These are phyloP conservation scores for Knipowitschia caucasica DNA, from an alignment of 2,797 vertebrate species.

Conservation along the genomic window DNA sequence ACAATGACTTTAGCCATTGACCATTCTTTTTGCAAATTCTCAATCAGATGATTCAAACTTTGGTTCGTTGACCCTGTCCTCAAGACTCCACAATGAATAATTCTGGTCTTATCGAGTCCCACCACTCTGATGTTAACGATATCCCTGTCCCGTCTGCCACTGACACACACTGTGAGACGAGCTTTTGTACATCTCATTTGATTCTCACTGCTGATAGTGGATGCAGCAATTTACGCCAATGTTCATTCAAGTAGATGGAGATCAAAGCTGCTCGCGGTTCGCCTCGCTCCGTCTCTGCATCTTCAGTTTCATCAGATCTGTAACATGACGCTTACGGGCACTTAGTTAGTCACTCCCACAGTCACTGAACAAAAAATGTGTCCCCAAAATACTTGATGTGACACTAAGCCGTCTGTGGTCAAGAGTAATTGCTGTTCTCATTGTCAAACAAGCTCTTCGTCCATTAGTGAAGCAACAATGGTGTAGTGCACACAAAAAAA, in stretches of 20 bases:
- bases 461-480: not conserved
- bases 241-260: conserved; percentile 64
- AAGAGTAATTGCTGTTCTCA: not conserved
- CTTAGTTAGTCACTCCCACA: conserved; percentile 32
- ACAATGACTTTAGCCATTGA: not conserved
- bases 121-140: conserved; percentile 53
- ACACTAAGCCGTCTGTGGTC: conserved; percentile 36
- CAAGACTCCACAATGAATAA: not conserved
- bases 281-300: conserved; percentile 34
- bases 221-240: conserved; percentile 62
- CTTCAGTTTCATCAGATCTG: conserved; percentile 65
- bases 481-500: not conserved
- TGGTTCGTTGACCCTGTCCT: not conserved
- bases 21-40: not conserved
- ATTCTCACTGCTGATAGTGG: conserved; percentile 67
- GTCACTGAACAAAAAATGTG: conserved; percentile 33
- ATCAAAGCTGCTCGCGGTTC: conserved; percentile 55
- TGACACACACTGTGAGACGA: conserved; percentile 39
- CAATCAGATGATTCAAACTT: not conserved
- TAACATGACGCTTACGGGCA: conserved; percentile 40
- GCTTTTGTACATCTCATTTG: conserved; percentile 71
- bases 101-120: conserved; percentile 16
- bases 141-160: conserved; percentile 50
- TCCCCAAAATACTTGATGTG: conserved; percentile 38
- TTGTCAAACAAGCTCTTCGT: not conserved